A percentile compares a stretch with the other conserved stretches of the same genome.
phyloP scores from a whole-genome alignment of 2,797 vertebrate species.

The Silurus lanzhouensis region DNA sequence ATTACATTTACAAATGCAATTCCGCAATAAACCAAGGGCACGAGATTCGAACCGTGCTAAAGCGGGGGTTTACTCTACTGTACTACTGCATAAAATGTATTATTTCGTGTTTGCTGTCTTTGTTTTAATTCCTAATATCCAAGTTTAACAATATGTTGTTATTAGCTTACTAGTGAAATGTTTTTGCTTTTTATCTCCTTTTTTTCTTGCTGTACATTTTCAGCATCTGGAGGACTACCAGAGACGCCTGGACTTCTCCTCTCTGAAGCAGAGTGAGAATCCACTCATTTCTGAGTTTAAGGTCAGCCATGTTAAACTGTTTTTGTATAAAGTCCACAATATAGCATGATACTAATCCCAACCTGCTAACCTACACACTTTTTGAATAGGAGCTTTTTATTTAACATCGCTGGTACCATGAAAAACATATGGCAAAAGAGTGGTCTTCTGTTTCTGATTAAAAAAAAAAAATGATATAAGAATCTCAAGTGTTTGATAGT shows the following conservation, averaged over 20 bases:
- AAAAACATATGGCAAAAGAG: not conserved
- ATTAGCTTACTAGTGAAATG: conserved; percentile 6
- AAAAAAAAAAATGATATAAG: not conserved
- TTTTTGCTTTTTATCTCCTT: not conserved
- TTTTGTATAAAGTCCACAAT: not conserved
- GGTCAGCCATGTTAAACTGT: conserved; percentile 65
- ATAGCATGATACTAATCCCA: not conserved
- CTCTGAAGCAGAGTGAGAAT: conserved; percentile 90
- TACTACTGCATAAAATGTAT: not conserved
- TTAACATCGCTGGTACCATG: not conserved
- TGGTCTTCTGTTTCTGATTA: not conserved
- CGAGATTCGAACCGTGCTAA: no score
- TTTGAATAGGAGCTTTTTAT: not conserved
- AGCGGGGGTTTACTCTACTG: no score
- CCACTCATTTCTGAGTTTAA: conserved; percentile 91
- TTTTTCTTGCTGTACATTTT: conserved; percentile 21
- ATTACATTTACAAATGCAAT: no score
- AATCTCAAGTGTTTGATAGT: not conserved
- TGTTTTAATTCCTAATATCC: not conserved
- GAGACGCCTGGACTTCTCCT: conserved; percentile 89
- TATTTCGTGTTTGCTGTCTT: not conserved
- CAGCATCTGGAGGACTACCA: conserved; percentile 94
- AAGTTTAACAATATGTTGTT: not conserved
- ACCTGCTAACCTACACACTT: not conserved
- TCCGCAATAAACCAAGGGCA: no score